phyloP scores from a whole-genome alignment of 2,113 vertebrate species.

The Eulemur macaco region DNA sequence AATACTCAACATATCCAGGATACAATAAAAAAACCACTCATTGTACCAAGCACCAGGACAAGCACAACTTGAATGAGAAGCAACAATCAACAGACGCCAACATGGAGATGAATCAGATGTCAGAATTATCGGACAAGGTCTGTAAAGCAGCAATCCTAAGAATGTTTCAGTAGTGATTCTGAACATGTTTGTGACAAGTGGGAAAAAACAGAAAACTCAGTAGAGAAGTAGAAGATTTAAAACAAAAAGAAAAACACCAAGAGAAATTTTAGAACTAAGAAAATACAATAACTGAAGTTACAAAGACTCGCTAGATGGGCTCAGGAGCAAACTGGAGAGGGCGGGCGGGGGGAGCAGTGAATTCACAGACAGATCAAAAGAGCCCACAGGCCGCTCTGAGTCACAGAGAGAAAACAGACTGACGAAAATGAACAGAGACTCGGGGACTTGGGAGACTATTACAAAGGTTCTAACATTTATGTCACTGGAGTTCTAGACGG shows the following conservation, averaged over 20 bases:
- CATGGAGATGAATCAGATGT: neutral
- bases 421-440: neutral
- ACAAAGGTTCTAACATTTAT: fast-evolving
- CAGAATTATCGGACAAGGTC: neutral
- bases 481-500: neutral
- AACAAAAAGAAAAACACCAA: neutral
- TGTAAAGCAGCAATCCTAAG: neutral
- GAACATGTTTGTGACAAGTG: neutral
- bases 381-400: neutral
- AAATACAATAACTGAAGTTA: neutral
- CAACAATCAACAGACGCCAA: neutral
- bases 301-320: neutral
- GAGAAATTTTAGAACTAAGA: neutral
- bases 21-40: neutral
- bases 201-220: neutral
- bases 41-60: neutral
- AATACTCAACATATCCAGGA: neutral
- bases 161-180: neutral
- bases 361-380: neutral
- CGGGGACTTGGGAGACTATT: fast-evolving
- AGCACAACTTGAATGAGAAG: neutral
- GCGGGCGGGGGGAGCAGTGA: neutral
- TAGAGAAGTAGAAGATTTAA: neutral
- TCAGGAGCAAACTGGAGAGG: neutral
- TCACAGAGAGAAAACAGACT: neutral